Percentiles rank a stretch among this genome's conserved stretches.
Conservation (phyloP, 2,113 vertebrate species). For the Urocolius indicus region DNA sequence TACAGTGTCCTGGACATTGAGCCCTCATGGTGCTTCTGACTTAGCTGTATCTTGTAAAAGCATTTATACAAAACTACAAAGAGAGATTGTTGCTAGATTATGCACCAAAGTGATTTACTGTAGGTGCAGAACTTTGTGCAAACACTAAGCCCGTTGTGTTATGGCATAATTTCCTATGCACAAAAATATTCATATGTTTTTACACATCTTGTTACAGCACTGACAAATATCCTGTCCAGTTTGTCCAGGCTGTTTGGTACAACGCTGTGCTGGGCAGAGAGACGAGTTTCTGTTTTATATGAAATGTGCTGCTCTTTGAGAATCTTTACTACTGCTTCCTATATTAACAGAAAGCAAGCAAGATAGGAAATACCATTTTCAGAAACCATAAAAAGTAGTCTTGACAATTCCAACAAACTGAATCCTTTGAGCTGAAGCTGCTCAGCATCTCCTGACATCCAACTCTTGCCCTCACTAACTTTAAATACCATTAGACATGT, state of each 20-base stretch:
- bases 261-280: not conserved
- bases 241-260: not conserved
- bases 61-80: constrained; percentile 15
- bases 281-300: not conserved
- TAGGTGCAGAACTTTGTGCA: constrained; percentile 9
- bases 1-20: not conserved
- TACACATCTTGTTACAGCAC: constrained; percentile 8
- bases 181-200: constrained; percentile 24
- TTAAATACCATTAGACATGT: not conserved
- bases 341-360: not conserved
- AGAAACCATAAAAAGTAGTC: not conserved
- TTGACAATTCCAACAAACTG: not conserved
- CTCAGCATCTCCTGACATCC: not conserved
- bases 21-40: not conserved
- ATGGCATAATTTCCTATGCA: constrained; percentile 24
- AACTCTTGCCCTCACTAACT: not conserved
- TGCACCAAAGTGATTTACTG: constrained; percentile 45
- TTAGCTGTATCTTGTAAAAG: not conserved
- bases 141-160: constrained; percentile 10
- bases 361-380: not conserved
- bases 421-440: not conserved
- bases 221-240: not conserved
- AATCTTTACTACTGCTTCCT: not conserved
- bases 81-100: constrained; percentile 18
- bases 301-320: not conserved